Percentiles rank a stretch among this genome's conserved stretches.
phyloP scores from a whole-genome alignment of 2,797 vertebrate species.

The Ctenopoma multispine region DNA sequence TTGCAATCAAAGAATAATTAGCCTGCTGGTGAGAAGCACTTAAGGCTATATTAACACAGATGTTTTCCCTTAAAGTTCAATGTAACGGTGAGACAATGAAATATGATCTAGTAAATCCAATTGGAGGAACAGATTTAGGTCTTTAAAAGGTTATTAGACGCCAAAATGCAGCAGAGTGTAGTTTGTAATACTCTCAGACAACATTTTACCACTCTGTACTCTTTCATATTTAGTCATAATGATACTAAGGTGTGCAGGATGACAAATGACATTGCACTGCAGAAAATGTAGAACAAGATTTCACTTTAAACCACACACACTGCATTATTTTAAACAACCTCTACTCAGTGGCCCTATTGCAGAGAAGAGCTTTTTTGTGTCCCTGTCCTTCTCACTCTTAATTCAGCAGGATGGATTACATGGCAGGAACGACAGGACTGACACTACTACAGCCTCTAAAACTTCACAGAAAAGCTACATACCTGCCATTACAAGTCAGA shows the following conservation, averaged over 20 bases:
- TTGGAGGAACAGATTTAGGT: too few species aligned
- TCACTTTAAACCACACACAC: too few species aligned
- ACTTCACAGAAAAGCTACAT: not conserved
- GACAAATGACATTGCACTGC: too few species aligned
- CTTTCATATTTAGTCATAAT: too few species aligned
- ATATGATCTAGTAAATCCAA: not conserved
- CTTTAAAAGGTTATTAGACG: too few species aligned
- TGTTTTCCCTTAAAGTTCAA: not conserved
- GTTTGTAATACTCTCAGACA: too few species aligned
- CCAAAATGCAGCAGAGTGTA: not conserved
- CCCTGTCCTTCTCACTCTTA: not conserved
- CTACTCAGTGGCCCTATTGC: too few species aligned
- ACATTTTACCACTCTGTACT: too few species aligned
- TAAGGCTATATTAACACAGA: not conserved
- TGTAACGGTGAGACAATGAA: not conserved
- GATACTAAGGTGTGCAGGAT: too few species aligned
- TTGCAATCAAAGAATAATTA: conserved; percentile 33
- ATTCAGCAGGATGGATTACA: conserved; percentile 7
- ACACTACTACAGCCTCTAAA: conserved; percentile 1
- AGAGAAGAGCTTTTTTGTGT: not conserved
- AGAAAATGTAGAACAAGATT: not conserved
- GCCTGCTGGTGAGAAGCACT: conserved; percentile 11
- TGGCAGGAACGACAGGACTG: not conserved
- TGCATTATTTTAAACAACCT: too few species aligned
- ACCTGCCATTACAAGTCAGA: not conserved